phyloP scores from a whole-genome alignment of 1,140 invertebrate species.

The Alviniconcha marisindica region DNA sequence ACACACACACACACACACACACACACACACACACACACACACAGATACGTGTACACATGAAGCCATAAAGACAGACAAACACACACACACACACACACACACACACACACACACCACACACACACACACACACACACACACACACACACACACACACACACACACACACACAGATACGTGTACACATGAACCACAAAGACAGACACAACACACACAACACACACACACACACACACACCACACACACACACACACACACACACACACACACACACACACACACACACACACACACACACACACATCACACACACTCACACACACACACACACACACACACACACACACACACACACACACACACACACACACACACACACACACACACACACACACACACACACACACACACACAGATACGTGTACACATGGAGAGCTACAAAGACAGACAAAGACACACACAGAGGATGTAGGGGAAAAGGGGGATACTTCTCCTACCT shows the following conservation, averaged over 20 bases:
- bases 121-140: too few relatives aligned
- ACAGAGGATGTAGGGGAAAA: too few relatives aligned
- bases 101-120: too few relatives aligned
- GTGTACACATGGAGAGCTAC: neutral
- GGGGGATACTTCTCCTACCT: conserved; percentile 9
- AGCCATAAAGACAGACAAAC: too few relatives aligned
- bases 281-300: conserved; percentile 8
- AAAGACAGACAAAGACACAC: neutral
- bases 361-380: conserved; percentile 3
- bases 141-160: too few relatives aligned
- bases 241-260: conserved; percentile 1
- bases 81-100: too few relatives aligned
- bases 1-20: too few relatives aligned
- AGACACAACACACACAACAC: conserved; percentile 9
- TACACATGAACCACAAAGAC: neutral
- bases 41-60: too few relatives aligned
- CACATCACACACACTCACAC: neutral
- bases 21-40: too few relatives aligned
- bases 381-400: conserved; percentile 8
- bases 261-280: conserved; percentile 12
- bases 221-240: neutral
- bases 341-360: conserved; percentile 13
- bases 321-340: conserved; percentile 3
- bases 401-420: neutral
- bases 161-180: neutral